phyloP scores from a whole-genome alignment of 2,113 vertebrate species.

The Microcebus tavaratra region DNA sequence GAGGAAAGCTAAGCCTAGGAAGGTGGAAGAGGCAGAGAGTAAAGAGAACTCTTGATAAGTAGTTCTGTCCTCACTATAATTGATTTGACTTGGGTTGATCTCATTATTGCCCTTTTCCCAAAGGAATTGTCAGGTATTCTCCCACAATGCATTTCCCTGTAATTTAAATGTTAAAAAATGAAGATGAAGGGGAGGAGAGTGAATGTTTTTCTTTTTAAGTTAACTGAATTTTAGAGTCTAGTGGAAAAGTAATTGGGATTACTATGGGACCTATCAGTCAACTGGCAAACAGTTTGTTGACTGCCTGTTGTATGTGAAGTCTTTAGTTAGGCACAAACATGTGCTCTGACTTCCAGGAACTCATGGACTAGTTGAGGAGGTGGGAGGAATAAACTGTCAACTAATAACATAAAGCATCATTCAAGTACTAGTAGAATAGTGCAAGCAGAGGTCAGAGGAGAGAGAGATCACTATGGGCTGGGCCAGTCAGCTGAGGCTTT shows the following conservation, averaged over 20 bases:
- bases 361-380: neutral
- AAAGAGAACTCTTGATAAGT: slow-evolving; percentile 34
- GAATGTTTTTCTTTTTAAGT: slow-evolving; percentile 28
- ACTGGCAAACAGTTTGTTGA: neutral
- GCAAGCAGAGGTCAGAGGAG: neutral
- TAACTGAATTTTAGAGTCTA: slow-evolving; percentile 45
- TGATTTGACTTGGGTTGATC: slow-evolving; percentile 37
- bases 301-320: neutral
- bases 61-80: slow-evolving; percentile 47
- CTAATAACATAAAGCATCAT: neutral
- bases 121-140: slow-evolving; percentile 48
- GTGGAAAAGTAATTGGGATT: slow-evolving; percentile 58
- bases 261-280: slow-evolving; percentile 25
- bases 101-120: slow-evolving; percentile 32
- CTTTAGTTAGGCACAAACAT: neutral
- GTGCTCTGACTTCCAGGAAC: neutral
- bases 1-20: neutral
- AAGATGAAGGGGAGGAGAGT: slow-evolving; percentile 51
- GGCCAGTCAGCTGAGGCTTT: neutral
- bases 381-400: neutral
- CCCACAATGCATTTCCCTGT: slow-evolving; percentile 46
- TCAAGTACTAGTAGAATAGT: neutral
- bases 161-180: slow-evolving; percentile 65
- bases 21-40: neutral
- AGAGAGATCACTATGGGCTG: neutral